Evolutionary conservation across 53 echinoderm and acorn worm species (phyloP), one percentile per base, ranked within the genome.

Genomic region (Arbacia lixula): DNA sequence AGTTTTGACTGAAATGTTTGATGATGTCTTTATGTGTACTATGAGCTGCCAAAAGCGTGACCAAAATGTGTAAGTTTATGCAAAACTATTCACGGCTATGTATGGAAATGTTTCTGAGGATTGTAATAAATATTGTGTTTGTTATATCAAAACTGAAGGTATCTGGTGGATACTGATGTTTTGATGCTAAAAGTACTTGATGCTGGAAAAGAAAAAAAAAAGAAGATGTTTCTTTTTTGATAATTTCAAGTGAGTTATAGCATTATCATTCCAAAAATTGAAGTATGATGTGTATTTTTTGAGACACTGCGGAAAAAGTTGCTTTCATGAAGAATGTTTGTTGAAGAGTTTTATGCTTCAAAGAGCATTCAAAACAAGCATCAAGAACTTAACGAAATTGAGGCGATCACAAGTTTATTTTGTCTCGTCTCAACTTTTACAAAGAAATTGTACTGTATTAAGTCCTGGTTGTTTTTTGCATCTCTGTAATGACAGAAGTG

Each of bases 21-120:
- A 43, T 26, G 43, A 43, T 42, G 43, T 69, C 16, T 28, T 43
- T 28, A 32, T 64, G 28, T 69, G 82, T 81, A 81, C 82, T 81
- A 64, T 81, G 63, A 63, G 62, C 82, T 81, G 82, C 82, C 82
- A 81, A 63, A 76, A 77, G 4, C 26, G 82, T 81, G 82, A 81
- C 62, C 82, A 81, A 81, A 81, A 63, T 46, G 32, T n/a, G n/a
- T n/a, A 32, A 3, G 62, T 81, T 79, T 81, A 62, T 81, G 64
- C 82, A 81, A 56, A 56, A 26, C 36, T 38, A 58, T 60, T 77
- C 58, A 58, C 56, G 56, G 34, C 21, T 17, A 37, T 38, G 74
- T 51, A 81, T 81, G 82, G 82, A 81, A 81, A 81, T 81, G 31
- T 81, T 81, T 81, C 82, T 64, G 57, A 74, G 69, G 43, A 74